Base-by-base conservation (phyloP, 2,888 invertebrate species). In the Nematopogon swammerdamellus region DNA sequence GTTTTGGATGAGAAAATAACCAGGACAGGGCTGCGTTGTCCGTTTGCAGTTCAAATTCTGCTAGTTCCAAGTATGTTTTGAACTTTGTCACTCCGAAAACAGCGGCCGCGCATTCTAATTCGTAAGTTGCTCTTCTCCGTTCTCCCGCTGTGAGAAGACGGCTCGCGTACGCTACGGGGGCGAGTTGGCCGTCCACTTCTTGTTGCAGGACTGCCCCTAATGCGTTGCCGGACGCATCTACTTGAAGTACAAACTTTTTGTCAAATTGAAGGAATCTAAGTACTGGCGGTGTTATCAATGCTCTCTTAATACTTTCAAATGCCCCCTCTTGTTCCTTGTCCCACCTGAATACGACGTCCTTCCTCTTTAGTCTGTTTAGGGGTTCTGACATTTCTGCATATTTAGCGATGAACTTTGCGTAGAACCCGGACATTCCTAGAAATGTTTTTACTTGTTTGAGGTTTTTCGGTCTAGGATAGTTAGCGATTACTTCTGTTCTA, bases 371-470 rank as follows among this genome's bases (percentile, higher is more conserved):
- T 17, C 44, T 45, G 8, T 43, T 49, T 46, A 52, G 36, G 16
- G 49, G 50, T 25, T 46, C 47, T 10, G 49, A 43, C 2, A 49
- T 49, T 20, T 45, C 46, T 6, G 52, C 42, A 17, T 51, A 51
- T 3, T 47, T 45, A 6, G 46, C 25, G 18, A 52, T 45, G 36
- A 50, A 52, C 25, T 51, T 51, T 1, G 49, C 47, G 14, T 49
- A 52, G 19, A 51, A 52, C 11, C 52, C 49, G 2, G 50, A 46
- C 46, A 50, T 45, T 4, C 52, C 52, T 1, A 52, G 6, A n/a
- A 52, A 52, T 10, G 47, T 42, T 18, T 50, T 47, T 14, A 52
- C 16, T 19, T 52, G 49, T n/a, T 50, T 48, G 20, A 52, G 18
- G 42, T 51, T 49, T 45, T 25, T 44, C 8, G 50, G 50, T 11